phyloP scores from a whole-genome alignment of 1,140 invertebrate species.

The Zaprionus inermis region DNA sequence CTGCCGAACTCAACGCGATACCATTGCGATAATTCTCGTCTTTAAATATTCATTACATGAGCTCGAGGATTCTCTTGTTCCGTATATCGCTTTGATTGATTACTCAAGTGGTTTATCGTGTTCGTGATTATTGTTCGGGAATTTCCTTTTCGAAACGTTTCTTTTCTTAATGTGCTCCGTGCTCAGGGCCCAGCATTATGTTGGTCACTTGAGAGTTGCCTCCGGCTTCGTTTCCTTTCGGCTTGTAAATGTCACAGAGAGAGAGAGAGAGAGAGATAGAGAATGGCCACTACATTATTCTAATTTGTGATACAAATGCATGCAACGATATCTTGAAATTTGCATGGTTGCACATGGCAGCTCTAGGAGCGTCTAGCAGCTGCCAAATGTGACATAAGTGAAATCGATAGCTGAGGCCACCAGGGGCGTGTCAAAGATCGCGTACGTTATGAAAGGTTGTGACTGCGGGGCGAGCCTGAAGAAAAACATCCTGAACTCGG shows the following conservation, averaged over 20 bases:
- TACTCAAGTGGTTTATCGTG: slow-evolving; percentile 79
- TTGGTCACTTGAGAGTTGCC: slow-evolving; percentile 79
- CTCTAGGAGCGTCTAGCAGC: slow-evolving; percentile 32
- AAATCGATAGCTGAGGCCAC: slow-evolving; percentile 73
- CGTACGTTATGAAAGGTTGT: slow-evolving; percentile 18
- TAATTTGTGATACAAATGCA: slow-evolving; percentile 9
- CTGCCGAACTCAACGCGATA: slow-evolving; percentile 22
- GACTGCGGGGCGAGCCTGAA: neutral
- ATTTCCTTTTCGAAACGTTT: slow-evolving; percentile 20
- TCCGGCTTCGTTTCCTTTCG: slow-evolving; percentile 70
- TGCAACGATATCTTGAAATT: slow-evolving; percentile 49
- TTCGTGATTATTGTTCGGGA: slow-evolving; percentile 56
- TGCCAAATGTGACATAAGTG: slow-evolving; percentile 49
- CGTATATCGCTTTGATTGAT: slow-evolving; percentile 78
- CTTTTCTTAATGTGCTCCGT: slow-evolving; percentile 29
- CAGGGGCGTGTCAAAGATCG: slow-evolving; percentile 48
- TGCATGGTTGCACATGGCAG: slow-evolving; percentile 58
- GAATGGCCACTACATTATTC: slow-evolving; percentile 44
- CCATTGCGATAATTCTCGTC: slow-evolving; percentile 74
- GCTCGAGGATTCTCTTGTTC: slow-evolving; percentile 36
- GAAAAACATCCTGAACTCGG: neutral
- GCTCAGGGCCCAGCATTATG: slow-evolving; percentile 53
- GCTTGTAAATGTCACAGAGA: slow-evolving; percentile 53
- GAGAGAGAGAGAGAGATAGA: too few relatives aligned
- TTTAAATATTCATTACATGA: slow-evolving; percentile 82